These are phyloP conservation scores for Leptosomus discolor DNA, from an alignment of 2,113 vertebrate species.

Conservation along the genomic window DNA sequence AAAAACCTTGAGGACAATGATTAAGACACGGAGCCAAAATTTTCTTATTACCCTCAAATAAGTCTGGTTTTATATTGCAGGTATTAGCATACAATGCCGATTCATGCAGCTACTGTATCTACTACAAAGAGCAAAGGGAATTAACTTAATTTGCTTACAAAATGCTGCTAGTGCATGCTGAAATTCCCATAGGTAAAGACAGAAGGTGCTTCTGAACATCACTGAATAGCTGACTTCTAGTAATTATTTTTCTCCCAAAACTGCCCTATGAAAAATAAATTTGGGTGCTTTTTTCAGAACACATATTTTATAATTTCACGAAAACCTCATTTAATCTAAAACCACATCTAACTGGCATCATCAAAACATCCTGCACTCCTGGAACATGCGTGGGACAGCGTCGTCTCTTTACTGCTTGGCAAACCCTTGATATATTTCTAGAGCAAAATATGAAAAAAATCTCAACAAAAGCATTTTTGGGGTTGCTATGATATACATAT, in stretches of 20 bases:
- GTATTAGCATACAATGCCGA: neutral
- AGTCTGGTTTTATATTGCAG: neutral
- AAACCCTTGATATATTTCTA: neutral
- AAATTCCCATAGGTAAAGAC: neutral
- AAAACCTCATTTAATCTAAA: neutral
- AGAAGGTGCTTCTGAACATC: neutral
- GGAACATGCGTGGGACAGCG: neutral
- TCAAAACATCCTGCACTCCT: neutral
- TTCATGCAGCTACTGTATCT: neutral
- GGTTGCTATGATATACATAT: neutral
- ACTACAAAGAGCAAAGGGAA: neutral
- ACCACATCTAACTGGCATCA: neutral
- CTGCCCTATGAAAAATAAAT: neutral
- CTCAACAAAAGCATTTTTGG: neutral
- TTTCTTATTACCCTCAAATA: neutral
- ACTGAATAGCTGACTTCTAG: neutral
- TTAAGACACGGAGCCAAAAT: neutral
- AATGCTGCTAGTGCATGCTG: neutral
- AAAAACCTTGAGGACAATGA: neutral
- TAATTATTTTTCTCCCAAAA: neutral
- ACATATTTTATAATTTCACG: neutral
- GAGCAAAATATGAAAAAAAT: neutral
- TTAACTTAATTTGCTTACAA: neutral
- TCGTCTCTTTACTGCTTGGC: neutral
- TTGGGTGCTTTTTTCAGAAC: neutral